Percentiles rank a stretch among this genome's conserved stretches.
Evolutionary conservation across 2,113 vertebrate species (phyloP).

Genomic region (Otis tarda): DNA sequence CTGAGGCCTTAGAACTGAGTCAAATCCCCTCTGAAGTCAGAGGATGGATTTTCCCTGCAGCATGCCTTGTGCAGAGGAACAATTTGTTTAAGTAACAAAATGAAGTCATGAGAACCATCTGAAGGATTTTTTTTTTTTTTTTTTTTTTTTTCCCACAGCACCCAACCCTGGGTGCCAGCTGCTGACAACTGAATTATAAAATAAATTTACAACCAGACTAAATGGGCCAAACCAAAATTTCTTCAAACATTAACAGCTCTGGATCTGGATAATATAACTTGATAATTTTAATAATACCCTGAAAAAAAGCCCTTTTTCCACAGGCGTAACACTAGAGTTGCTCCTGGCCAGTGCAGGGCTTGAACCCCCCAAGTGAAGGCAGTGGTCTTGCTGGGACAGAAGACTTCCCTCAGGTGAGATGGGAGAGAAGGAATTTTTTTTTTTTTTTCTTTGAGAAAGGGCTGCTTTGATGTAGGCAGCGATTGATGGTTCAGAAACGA

Average conservation of each 20-base stretch:
- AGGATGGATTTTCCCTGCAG: background rate
- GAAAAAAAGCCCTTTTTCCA: background rate
- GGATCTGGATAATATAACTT: background rate
- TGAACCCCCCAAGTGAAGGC: background rate
- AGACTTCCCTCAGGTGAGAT: fast-evolving
- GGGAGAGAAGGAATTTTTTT: background rate
- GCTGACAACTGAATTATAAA: background rate
- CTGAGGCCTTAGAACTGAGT: background rate
- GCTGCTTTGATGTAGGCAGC: background rate
- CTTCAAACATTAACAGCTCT: background rate
- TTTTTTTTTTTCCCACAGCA: background rate
- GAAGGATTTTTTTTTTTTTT: background rate
- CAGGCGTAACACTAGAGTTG: fast-evolving
- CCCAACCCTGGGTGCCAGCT: background rate
- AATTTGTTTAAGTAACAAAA: background rate
- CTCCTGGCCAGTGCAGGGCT: background rate
- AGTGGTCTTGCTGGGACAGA: background rate
- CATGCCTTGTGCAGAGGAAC: background rate
- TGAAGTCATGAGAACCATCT: background rate
- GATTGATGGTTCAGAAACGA: background rate
- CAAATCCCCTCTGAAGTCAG: background rate
- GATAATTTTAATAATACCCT: background rate
- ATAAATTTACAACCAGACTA: background rate
- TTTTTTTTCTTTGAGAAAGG: background rate
- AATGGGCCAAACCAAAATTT: background rate